phyloP scores from a whole-genome alignment of 2,888 invertebrate genomes.

The Phorcus lineatus region DNA sequence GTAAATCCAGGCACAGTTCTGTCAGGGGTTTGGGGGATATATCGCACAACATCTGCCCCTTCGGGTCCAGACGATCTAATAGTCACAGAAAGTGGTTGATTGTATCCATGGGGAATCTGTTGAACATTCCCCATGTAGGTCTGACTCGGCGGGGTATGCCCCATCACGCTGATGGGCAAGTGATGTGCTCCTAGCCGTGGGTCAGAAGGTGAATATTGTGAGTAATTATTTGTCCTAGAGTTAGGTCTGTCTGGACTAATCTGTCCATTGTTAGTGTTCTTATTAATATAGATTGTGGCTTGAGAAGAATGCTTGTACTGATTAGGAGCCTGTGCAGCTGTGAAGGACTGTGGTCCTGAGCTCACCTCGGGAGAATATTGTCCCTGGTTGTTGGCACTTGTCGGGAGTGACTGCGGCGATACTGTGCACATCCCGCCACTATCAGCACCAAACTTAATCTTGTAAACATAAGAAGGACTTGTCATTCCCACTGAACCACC shows the following conservation, averaged over 20 bases:
- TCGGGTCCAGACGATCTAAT: constrained; percentile 29
- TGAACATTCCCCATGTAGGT: neutral
- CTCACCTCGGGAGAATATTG: constrained; percentile 6
- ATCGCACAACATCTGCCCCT: constrained; percentile 22
- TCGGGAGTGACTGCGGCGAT: neutral
- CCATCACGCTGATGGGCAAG: neutral
- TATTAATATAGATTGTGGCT: constrained; percentile 21
- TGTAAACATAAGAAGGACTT: neutral
- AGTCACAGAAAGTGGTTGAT: constrained; percentile 35
- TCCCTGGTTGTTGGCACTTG: constrained; percentile 1
- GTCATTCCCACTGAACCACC: neutral
- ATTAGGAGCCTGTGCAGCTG: neutral
- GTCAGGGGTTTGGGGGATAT: constrained; percentile 21
- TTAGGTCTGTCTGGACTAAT: constrained; percentile 1
- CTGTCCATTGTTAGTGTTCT: constrained; percentile 22
- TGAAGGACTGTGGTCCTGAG: neutral
- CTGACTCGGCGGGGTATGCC: neutral
- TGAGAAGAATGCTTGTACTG: constrained; percentile 18
- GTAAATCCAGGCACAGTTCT: constrained; percentile 14
- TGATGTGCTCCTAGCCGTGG: neutral
- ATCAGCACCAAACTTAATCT: neutral
- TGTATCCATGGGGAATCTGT: constrained; percentile 12
- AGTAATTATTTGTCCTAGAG: neutral
- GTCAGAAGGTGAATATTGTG: neutral
- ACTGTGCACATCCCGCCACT: constrained; percentile 26